Conservation (phyloP, 2,113 vertebrate species). For the Catharus bicknelli region DNA sequence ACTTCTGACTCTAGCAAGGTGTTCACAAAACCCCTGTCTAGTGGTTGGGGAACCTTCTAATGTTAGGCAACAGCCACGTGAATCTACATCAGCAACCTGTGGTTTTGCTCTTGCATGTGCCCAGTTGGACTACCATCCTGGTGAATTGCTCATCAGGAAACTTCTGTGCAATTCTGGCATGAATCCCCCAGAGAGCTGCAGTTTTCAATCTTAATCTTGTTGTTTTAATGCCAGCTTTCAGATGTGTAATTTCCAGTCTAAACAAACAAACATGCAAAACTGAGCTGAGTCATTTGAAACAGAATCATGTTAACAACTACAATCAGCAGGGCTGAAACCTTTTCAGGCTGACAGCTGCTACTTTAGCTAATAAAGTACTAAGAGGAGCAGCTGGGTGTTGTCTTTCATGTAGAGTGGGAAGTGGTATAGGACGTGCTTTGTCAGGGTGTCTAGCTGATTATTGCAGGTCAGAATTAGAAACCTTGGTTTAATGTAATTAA, state of each 20-base stretch:
- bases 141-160: neutral
- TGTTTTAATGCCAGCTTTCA: conserved; percentile 2
- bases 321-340: neutral
- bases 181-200: neutral
- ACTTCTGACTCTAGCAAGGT: neutral
- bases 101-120: neutral
- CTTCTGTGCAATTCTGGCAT: neutral
- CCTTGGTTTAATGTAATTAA: neutral
- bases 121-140: neutral
- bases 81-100: neutral
- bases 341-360: neutral
- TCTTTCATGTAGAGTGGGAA: neutral
- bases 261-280: neutral
- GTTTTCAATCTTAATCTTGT: neutral
- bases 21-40: neutral
- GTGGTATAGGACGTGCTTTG: neutral
- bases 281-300: neutral
- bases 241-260: neutral
- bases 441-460: neutral
- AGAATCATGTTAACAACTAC: neutral
- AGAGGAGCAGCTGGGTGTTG: neutral
- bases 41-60: neutral
- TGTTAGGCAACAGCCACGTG: neutral
- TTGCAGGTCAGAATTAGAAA: neutral
- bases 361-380: neutral